phyloP scores from a whole-genome alignment of 2,888 invertebrate species.

The Noctua janthe region DNA sequence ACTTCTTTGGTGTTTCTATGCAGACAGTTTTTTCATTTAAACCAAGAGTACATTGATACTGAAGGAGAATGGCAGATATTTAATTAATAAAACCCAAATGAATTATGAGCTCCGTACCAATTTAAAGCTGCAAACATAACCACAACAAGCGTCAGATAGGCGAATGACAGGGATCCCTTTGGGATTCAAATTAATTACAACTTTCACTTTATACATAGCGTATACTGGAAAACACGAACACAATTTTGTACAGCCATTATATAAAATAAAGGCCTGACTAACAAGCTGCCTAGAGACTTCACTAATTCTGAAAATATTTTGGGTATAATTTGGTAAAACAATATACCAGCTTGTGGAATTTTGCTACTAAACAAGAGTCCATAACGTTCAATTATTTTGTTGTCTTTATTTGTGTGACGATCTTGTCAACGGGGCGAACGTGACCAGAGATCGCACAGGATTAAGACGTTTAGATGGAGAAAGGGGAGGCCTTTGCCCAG shows the following conservation, averaged over 20 bases:
- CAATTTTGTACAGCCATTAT: slow-evolving; percentile 18
- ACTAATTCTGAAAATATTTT: slow-evolving; percentile 2
- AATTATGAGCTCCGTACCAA: slow-evolving; percentile 43
- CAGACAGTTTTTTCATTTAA: neutral
- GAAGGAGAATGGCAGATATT: neutral
- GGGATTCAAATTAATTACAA: slow-evolving; percentile 60
- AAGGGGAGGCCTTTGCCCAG: neutral
- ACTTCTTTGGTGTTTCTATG: neutral
- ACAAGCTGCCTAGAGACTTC: slow-evolving; percentile 5
- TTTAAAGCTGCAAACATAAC: slow-evolving; percentile 51
- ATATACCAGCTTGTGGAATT: neutral
- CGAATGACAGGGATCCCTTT: slow-evolving; percentile 32
- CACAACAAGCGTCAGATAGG: slow-evolving; percentile 15
- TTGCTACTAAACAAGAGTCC: neutral
- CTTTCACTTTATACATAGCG: slow-evolving; percentile 37
- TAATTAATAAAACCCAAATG: slow-evolving; percentile 14
- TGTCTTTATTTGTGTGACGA: neutral
- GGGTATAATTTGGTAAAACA: neutral
- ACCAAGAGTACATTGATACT: neutral
- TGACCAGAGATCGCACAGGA: neutral
- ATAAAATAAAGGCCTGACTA: slow-evolving; percentile 29
- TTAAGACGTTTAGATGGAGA: neutral
- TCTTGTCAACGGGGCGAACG: neutral
- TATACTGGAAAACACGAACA: slow-evolving; percentile 10
- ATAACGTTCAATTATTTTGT: neutral